These are phyloP conservation scores for Sialis fuliginosa DNA, from an alignment of 2,888 invertebrate species.

Conservation along the genomic window DNA sequence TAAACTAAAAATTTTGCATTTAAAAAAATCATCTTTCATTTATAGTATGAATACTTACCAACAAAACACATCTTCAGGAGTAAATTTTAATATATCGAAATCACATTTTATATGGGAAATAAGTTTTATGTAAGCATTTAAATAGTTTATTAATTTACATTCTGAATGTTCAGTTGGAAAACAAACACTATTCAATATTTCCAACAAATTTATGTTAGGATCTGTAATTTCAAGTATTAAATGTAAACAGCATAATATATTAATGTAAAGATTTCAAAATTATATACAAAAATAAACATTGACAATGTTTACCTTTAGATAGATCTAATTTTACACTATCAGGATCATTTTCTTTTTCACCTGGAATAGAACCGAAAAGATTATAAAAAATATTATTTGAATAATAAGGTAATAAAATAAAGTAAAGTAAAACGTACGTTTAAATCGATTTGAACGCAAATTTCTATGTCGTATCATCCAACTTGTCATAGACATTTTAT, in stretches of 20 bases:
- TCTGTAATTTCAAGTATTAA: slow-evolving; percentile 15
- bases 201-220: slow-evolving; percentile 42
- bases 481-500: slow-evolving; percentile 31
- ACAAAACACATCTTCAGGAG: slow-evolving; percentile 61
- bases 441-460: slow-evolving; percentile 14
- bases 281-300: slow-evolving; percentile 6
- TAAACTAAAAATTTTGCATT: slow-evolving; percentile 39
- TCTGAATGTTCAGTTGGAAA: slow-evolving; percentile 48
- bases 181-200: slow-evolving; percentile 43
- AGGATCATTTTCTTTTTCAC: slow-evolving; percentile 4
- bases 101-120: slow-evolving; percentile 42
- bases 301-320: slow-evolving; percentile 26
- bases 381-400: neutral
- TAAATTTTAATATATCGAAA: slow-evolving; percentile 45
- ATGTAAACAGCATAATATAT: neutral
- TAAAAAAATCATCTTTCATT: neutral
- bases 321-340: slow-evolving; percentile 28
- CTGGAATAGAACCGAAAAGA: neutral
- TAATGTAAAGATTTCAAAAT: slow-evolving; percentile 2
- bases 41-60: slow-evolving; percentile 36
- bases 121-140: slow-evolving; percentile 77
- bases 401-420: slow-evolving; percentile 24
- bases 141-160: slow-evolving; percentile 63
- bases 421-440: slow-evolving; percentile 28
- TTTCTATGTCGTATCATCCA: slow-evolving; percentile 28